Percentiles rank a stretch among this genome's conserved stretches.
phyloP scores from a whole-genome alignment of 2,797 vertebrate genomes.

The Crotalus adamanteus region DNA sequence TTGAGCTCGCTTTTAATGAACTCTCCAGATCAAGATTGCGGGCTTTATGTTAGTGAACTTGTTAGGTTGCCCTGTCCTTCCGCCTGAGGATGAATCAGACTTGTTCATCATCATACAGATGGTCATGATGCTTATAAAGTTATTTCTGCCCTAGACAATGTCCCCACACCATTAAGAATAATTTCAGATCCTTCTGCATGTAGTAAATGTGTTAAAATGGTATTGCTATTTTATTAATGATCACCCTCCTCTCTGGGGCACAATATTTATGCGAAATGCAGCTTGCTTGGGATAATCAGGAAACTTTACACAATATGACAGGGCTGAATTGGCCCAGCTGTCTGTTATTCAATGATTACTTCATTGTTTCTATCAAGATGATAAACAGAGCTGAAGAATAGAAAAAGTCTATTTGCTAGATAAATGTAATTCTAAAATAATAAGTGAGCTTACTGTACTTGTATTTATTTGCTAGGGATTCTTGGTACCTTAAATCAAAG shows the following conservation, averaged over 20 bases:
- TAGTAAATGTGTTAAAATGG: background rate
- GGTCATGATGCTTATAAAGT: background rate
- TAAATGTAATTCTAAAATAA: background rate
- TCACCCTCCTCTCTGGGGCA: background rate
- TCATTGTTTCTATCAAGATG: background rate
- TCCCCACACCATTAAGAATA: background rate
- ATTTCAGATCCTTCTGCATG: background rate
- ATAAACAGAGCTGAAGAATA: background rate
- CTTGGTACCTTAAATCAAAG: conserved; percentile 6
- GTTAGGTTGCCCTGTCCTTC: background rate
- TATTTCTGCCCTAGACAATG: background rate
- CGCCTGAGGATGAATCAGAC: background rate
- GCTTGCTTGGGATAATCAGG: background rate
- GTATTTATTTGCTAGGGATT: conserved; percentile 22
- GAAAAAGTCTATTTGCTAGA: background rate
- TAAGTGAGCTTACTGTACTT: background rate
- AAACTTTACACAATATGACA: background rate
- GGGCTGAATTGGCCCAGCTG: background rate
- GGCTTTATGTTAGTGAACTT: background rate
- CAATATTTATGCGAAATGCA: background rate
- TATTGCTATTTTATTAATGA: background rate
- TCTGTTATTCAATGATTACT: background rate
- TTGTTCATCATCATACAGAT: background rate
- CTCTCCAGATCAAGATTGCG: background rate
- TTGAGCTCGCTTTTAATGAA: background rate